Conservation (phyloP, 2,797 vertebrate genomes). For the Pygocentrus nattereri region DNA sequence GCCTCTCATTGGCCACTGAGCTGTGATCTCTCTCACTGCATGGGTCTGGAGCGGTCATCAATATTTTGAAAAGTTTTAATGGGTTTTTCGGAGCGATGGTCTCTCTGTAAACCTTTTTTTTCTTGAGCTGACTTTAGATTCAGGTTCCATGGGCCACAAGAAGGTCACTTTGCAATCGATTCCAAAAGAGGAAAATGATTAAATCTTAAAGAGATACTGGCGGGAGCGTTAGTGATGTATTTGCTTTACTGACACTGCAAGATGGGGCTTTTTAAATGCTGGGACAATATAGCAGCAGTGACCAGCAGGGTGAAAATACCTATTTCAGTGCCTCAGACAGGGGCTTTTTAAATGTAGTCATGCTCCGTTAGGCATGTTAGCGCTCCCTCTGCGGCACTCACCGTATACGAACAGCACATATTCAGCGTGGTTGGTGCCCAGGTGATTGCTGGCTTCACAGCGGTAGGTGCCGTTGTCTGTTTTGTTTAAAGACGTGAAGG, state of each 20-base stretch:
- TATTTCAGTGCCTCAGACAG: conserved; percentile 8
- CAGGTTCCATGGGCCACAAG: conserved; percentile 1
- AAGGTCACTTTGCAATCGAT: conserved; percentile 27
- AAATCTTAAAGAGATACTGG: conserved; percentile 32
- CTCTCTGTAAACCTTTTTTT: conserved; percentile 13
- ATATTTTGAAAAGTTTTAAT: conserved; percentile 42
- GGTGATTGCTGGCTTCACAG: conserved; percentile 96
- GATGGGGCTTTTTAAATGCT: conserved; percentile 9
- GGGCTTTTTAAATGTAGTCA: conserved; percentile 26
- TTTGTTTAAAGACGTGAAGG: conserved; percentile 96
- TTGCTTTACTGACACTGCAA: background rate
- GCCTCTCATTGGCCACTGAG: background rate
- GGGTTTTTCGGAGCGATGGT: conserved; percentile 8
- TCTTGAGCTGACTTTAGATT: background rate
- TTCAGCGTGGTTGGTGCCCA: conserved; percentile 93
- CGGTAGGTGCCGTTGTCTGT: conserved; percentile 99
- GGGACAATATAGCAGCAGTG: background rate
- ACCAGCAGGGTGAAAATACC: conserved; percentile 16
- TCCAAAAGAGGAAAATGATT: conserved; percentile 30
- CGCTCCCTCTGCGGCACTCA: conserved; percentile 77
- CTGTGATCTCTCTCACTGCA: background rate
- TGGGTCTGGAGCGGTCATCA: background rate
- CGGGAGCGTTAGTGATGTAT: background rate
- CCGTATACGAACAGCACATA: conserved; percentile 97
- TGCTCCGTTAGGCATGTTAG: conserved; percentile 23